These are phyloP conservation scores for Baryphthengus martii DNA, from an alignment of 2,113 vertebrate species.

Conservation along the genomic window DNA sequence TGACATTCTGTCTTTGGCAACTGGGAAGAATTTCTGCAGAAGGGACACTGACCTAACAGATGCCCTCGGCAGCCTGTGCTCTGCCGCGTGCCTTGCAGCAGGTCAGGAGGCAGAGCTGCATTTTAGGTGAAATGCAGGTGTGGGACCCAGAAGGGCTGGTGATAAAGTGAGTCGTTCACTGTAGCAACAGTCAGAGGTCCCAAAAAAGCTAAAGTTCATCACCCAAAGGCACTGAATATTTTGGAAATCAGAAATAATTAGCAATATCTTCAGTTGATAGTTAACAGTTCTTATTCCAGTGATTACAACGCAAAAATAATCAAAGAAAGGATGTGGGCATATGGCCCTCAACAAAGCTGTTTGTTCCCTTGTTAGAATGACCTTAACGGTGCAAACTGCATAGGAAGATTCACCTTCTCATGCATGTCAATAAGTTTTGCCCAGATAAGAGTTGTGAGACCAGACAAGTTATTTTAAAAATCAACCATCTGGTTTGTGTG, in stretches of 20 bases:
- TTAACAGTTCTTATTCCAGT: not conserved
- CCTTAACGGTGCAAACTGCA: not conserved
- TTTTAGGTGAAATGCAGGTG: not conserved
- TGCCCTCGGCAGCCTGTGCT: rapidly evolving
- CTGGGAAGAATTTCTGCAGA: not conserved
- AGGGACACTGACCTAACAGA: not conserved
- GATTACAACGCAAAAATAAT: not conserved
- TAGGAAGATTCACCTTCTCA: not conserved
- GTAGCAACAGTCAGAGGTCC: not conserved
- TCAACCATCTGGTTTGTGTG: not conserved
- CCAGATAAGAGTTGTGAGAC: not conserved
- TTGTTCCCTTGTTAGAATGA: not conserved
- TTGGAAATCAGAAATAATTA: not conserved
- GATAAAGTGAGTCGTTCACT: not conserved
- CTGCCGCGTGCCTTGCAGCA: not conserved
- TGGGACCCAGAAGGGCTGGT: not conserved
- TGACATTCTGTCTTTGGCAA: constrained; percentile 18
- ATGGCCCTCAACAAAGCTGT: not conserved
- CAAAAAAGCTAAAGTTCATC: not conserved
- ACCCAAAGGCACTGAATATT: not conserved
- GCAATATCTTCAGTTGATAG: not conserved
- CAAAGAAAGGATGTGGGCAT: not conserved
- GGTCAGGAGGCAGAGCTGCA: not conserved
- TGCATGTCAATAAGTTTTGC: not conserved
- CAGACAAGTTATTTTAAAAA: not conserved